Evolutionary conservation across 2,797 vertebrate species (phyloP).

Genomic region (Ctenopoma multispine): DNA sequence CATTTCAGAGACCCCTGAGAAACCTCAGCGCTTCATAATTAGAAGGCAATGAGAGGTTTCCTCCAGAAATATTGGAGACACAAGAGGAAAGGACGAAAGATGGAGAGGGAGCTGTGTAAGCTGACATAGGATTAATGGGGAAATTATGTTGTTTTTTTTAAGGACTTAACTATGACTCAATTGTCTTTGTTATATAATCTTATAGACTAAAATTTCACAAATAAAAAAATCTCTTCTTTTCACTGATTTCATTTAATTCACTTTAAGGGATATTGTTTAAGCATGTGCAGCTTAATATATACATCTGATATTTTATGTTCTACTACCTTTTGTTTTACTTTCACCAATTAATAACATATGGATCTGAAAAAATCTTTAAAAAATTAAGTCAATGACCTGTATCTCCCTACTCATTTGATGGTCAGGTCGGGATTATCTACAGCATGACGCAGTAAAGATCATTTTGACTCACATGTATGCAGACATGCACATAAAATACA

Average conservation of each 20-base stretch:
- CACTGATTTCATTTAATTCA: not conserved
- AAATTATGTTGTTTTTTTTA: slow-evolving; percentile 1
- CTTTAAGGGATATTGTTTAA: not conserved
- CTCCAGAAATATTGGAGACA: slow-evolving; percentile 33
- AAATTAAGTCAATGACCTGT: slow-evolving; percentile 23
- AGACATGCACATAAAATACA: slow-evolving; percentile 1
- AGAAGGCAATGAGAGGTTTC: slow-evolving; percentile 53
- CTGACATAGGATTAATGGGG: slow-evolving; percentile 23
- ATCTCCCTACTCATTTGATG: not conserved
- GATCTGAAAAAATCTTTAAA: no score
- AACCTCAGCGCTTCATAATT: slow-evolving; percentile 57
- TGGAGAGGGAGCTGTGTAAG: not conserved
- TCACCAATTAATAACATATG: slow-evolving; percentile 13
- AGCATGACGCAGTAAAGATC: not conserved
- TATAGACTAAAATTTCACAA: not conserved
- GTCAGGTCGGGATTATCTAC: not conserved
- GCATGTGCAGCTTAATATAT: no score
- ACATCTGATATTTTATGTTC: not conserved
- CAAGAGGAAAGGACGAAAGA: slow-evolving; percentile 26
- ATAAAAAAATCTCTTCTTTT: no score
- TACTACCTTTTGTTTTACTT: not conserved
- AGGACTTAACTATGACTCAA: not conserved
- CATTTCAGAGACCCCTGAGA: slow-evolving; percentile 43
- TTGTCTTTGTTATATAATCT: not conserved
- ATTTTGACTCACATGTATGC: slow-evolving; percentile 8